Evolutionary conservation across 2,888 invertebrate genomes (phyloP), one percentile per base, ranked within the genome.

Genomic region (Hemicrepidius hirtus): DNA sequence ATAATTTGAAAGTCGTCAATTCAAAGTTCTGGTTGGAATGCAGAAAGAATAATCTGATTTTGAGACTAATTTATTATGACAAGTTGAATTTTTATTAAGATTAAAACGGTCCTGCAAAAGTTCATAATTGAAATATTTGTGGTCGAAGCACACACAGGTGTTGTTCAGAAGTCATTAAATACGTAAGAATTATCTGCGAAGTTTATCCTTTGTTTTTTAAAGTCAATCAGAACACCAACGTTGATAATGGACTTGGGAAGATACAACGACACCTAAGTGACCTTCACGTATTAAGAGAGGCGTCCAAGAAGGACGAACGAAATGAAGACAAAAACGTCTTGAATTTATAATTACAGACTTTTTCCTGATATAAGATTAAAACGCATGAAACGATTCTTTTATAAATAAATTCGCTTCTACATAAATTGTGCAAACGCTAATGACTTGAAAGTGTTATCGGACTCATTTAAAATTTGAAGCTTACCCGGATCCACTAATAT

Each of bases 401-500:
- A 37, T 63, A 60, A 60, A 41, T 40, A 59, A 75, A 44, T 55
- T 68, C 35, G 59, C 57, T 49, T 49, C 55, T 49, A 67, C 74
- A 71, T 72, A 71, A 76, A 76, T 76, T 74, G 75, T 74, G 72
- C 62, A 76, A 70, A 76, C 75, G 73, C 75, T 73, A 74, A 74
- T 74, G 62, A 66, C 64, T 55, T 57, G 67, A 68, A 77, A 71
- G 76, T 78, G 78, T 80, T 81, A 81, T 82, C 81, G 80, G 81
- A 81, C 77, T 81, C 82, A 80, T 80, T 76, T 75, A 73, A 71
- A 74, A 76, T 77, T 80, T 81, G 78, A 79, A 79, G 74, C 79
- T 80, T 82, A 81, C 80, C 82, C 79, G 77, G 79, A 80, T 82
- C 81, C 82, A 81, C 81, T 81, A 83, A 83, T 82, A 82, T 81